Conservation (phyloP, 2,888 invertebrate species). For the Polydrusus cervinus region DNA sequence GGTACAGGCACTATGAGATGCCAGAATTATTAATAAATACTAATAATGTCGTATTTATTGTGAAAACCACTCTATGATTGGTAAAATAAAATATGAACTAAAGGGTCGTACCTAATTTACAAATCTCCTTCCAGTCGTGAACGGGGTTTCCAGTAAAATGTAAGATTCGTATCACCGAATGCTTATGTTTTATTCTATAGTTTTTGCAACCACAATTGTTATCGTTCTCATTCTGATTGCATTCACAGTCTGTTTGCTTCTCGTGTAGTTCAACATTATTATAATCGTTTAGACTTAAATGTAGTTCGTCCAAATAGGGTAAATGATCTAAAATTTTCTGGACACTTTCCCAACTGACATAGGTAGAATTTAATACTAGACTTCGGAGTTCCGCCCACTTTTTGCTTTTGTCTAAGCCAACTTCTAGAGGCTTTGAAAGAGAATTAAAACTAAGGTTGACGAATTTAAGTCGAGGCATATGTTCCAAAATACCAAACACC, state of each 20-base stretch:
- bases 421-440: slow-evolving; percentile 77
- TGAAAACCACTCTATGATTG: too few relatives aligned
- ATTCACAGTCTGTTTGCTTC: slow-evolving; percentile 62
- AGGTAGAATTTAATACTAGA: slow-evolving; percentile 91
- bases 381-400: slow-evolving; percentile 80
- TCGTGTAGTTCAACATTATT: slow-evolving; percentile 81
- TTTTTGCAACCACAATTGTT: slow-evolving; percentile 62
- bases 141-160: slow-evolving; percentile 93
- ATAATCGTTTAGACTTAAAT: slow-evolving; percentile 93
- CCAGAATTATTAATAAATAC: too few relatives aligned
- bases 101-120: slow-evolving; percentile 74
- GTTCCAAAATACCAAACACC: slow-evolving; percentile 89
- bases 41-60: too few relatives aligned
- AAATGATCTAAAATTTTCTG: slow-evolving; percentile 83
- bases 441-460: slow-evolving; percentile 94
- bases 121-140: slow-evolving; percentile 88
- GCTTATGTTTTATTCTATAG: slow-evolving; percentile 67
- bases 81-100: too few relatives aligned
- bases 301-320: slow-evolving; percentile 90
- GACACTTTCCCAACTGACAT: slow-evolving; percentile 89
- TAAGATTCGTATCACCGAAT: slow-evolving; percentile 83
- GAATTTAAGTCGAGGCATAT: slow-evolving; percentile 92
- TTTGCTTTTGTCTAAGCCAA: slow-evolving; percentile 64
- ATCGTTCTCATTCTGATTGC: slow-evolving; percentile 62
- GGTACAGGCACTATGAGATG: too few relatives aligned